Conservation (phyloP, 2,797 vertebrate species). For the Astyanax mexicanus region DNA sequence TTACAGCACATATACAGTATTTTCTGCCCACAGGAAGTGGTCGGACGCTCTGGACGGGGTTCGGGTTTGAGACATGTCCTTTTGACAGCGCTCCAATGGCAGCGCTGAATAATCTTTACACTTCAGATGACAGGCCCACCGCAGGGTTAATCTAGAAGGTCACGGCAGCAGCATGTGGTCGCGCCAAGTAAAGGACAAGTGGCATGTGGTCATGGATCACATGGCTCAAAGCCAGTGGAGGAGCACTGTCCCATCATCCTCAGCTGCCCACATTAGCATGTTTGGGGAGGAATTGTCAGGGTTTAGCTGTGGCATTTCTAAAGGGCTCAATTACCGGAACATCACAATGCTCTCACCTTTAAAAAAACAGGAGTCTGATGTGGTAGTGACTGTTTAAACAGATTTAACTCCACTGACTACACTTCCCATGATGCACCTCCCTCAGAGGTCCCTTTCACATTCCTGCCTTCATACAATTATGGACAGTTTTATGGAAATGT, state of each 20-base stretch:
- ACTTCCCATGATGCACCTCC: too few relatives aligned
- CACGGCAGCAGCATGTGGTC: constrained; percentile 76
- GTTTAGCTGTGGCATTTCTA: not conserved
- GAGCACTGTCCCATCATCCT: constrained; percentile 33
- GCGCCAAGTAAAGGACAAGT: constrained; percentile 79
- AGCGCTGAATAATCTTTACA: constrained; percentile 72
- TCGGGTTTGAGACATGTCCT: constrained; percentile 50
- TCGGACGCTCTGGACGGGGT: constrained; percentile 14
- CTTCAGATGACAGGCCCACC: constrained; percentile 81
- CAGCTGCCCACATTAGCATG: constrained; percentile 63
- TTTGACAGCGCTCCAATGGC: constrained; percentile 49
- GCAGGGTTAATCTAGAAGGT: constrained; percentile 85
- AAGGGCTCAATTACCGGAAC: not conserved
- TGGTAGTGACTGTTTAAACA: too few relatives aligned
- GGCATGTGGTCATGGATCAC: constrained; percentile 74
- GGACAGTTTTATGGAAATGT: too few relatives aligned
- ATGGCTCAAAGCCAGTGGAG: constrained; percentile 70
- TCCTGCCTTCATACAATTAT: too few relatives aligned
- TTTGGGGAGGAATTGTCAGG: constrained; percentile 53
- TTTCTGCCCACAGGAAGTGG: too few relatives aligned
- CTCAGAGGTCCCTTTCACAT: too few relatives aligned
- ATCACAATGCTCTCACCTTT: not conserved
- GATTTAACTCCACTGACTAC: too few relatives aligned
- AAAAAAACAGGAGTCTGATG: too few relatives aligned
- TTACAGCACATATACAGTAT: too few relatives aligned